These are phyloP conservation scores for Pelecanus crispus DNA, from an alignment of 2,113 vertebrate species.

Conservation along the genomic window DNA sequence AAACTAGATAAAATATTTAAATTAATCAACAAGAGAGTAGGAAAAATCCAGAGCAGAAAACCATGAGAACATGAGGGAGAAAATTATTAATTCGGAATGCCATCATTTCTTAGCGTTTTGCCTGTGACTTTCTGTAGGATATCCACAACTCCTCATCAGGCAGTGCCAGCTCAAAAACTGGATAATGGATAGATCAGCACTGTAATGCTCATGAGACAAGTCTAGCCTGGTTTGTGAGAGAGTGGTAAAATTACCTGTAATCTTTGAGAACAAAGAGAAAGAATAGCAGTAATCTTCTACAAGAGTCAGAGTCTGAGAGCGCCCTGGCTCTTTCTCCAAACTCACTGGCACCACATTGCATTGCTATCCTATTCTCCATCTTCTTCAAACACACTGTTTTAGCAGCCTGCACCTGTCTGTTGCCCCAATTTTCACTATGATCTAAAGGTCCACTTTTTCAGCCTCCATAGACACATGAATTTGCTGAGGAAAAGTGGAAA, in stretches of 20 bases:
- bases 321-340: background rate
- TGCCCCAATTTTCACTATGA: background rate
- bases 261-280: background rate
- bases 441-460: background rate
- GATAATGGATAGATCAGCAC: background rate
- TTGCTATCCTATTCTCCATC: background rate
- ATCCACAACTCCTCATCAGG: background rate
- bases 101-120: background rate
- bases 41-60: background rate
- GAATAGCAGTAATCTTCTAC: background rate
- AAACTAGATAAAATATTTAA: background rate
- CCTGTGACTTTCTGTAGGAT: background rate
- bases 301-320: background rate
- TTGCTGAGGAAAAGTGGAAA: background rate
- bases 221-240: background rate
- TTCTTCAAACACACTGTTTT: background rate
- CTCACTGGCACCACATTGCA: background rate
- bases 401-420: background rate
- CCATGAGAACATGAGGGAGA: background rate
- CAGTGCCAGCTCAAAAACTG: background rate
- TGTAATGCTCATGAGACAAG: background rate
- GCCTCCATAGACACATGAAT: background rate
- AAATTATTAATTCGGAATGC: background rate
- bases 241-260: background rate
- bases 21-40: background rate